Conservation (phyloP, 2,797 vertebrate species). For the Allobates femoralis region DNA sequence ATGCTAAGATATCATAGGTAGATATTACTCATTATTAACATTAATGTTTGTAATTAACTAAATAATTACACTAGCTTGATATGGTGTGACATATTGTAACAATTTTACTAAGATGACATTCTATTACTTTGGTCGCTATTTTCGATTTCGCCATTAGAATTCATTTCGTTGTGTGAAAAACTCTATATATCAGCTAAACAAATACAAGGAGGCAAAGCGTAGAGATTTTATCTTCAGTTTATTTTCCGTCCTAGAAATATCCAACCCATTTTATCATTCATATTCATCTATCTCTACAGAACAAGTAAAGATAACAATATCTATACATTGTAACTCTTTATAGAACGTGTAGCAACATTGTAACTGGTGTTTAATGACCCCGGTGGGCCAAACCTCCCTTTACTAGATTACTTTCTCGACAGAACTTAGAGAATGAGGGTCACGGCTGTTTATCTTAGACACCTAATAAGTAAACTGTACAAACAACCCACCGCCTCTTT, state of each 20-base stretch:
- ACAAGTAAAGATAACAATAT: neutral
- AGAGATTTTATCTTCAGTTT: neutral
- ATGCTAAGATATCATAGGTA: too few species aligned
- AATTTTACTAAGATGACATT: too few species aligned
- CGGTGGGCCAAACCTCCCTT: slow-evolving; percentile 17
- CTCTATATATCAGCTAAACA: neutral
- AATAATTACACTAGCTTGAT: too few species aligned
- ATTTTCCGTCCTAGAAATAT: neutral
- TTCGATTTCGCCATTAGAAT: neutral
- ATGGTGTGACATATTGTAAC: too few species aligned
- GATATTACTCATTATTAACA: too few species aligned
- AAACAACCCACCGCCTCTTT: slow-evolving; percentile 21
- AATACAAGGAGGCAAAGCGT: neutral
- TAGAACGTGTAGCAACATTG: neutral
- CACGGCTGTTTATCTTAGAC: slow-evolving; percentile 32
- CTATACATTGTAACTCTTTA: neutral
- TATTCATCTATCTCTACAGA: neutral
- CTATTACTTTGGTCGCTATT: too few species aligned
- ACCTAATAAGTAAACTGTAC: slow-evolving; percentile 41
- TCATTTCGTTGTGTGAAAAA: too few species aligned
- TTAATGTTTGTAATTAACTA: too few species aligned
- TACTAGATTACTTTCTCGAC: slow-evolving; percentile 1
- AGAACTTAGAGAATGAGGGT: slow-evolving; percentile 8
- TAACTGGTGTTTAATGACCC: slow-evolving; percentile 51
- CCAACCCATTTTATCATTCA: neutral